Conservation (phyloP, 2,888 invertebrate species). For the Heliconius ismenius region DNA sequence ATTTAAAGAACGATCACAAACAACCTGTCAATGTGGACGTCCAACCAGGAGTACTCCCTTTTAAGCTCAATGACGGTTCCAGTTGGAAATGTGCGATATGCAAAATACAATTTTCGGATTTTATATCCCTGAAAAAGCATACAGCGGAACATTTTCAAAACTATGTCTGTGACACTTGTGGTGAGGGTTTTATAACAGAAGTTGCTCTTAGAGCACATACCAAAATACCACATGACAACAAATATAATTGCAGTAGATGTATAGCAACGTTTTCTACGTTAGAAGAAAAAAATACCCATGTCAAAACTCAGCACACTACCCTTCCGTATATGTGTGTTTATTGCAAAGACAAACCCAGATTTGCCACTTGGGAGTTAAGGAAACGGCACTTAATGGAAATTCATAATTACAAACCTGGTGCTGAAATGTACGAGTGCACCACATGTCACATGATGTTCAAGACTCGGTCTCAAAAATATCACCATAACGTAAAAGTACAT, state of each 20-base stretch:
- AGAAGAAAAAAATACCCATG: conserved; percentile 69
- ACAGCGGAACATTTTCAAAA: conserved; percentile 74
- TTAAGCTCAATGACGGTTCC: conserved; percentile 70
- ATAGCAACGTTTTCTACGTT: conserved; percentile 71
- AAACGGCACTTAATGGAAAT: conserved; percentile 74
- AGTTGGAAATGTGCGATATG: conserved; percentile 75
- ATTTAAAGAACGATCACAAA: conserved; percentile 73
- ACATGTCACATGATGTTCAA: conserved; percentile 77
- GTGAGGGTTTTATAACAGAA: conserved; percentile 75
- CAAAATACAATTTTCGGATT: conserved; percentile 69
- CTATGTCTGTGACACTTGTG: conserved; percentile 75
- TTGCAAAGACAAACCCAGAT: conserved; percentile 74
- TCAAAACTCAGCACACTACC: conserved; percentile 71
- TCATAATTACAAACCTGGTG: conserved; percentile 72
- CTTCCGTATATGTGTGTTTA: conserved; percentile 73
- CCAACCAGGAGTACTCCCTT: conserved; percentile 73
- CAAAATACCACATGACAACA: conserved; percentile 72
- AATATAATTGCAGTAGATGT: conserved; percentile 72
- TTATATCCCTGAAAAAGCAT: conserved; percentile 69
- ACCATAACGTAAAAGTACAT: conserved; percentile 74
- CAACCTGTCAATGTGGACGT: conserved; percentile 72
- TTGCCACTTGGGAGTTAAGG: conserved; percentile 73
- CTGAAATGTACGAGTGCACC: conserved; percentile 75
- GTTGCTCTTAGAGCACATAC: conserved; percentile 69
- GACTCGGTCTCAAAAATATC: conserved; percentile 74